Evolutionary conservation across 2,888 invertebrate genomes (phyloP).

Genomic region (Rhagonycha lutea): DNA sequence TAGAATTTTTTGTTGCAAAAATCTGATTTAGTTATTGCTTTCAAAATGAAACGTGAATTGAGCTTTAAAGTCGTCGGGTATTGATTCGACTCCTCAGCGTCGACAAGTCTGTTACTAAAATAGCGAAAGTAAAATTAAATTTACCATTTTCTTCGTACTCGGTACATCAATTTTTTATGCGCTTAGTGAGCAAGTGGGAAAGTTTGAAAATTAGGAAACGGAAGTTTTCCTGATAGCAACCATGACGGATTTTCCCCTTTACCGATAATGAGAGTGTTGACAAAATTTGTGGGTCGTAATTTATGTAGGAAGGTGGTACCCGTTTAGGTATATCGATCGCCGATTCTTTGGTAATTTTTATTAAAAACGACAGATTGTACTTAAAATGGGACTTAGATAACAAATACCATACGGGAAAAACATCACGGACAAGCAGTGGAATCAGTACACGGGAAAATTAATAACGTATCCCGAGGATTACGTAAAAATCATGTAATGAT

Average conservation of each 20-base stretch:
- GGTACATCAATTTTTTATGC: not conserved
- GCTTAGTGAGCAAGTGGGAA: not conserved
- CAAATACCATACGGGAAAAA: not conserved
- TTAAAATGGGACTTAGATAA: not conserved
- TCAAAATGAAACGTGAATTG: conserved; percentile 7
- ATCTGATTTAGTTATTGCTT: not conserved
- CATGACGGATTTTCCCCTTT: not conserved
- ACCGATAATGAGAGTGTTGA: not conserved
- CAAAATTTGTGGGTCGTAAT: not conserved
- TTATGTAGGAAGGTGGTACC: not conserved
- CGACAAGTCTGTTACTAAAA: conserved; percentile 21
- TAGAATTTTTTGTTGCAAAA: not conserved
- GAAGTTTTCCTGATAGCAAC: not conserved
- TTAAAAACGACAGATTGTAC: not conserved
- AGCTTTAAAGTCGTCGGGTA: conserved; percentile 7
- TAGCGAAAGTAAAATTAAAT: conserved; percentile 8
- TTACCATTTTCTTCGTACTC: not conserved
- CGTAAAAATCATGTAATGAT: not conserved
- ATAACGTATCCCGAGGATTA: not conserved
- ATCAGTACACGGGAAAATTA: not conserved
- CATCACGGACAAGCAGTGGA: not conserved
- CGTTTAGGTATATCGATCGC: not conserved
- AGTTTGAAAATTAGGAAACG: not conserved
- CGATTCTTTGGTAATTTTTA: not conserved
- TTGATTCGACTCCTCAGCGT: conserved; percentile 12